Evolutionary conservation across 2,797 vertebrate genomes (phyloP).

Genomic region (Sphenopsis melanotis): DNA sequence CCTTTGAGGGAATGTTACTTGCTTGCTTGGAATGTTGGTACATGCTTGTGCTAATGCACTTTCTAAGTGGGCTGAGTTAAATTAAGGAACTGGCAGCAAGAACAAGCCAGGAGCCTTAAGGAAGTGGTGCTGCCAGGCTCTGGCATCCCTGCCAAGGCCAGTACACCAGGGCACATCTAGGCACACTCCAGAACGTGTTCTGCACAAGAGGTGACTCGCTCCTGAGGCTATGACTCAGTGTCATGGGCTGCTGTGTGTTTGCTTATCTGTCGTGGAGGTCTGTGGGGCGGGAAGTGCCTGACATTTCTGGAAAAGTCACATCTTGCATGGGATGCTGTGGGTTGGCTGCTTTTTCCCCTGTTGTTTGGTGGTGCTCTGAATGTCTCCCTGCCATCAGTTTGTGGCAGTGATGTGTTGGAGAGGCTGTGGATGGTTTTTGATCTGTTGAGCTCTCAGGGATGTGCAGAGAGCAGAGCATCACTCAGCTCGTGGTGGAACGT

Average conservation of each 20-base stretch:
- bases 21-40: neutral
- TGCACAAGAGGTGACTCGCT: neutral
- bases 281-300: accelerated
- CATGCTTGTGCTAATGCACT: conserved; percentile 28
- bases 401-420: neutral
- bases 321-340: neutral
- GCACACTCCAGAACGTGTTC: neutral
- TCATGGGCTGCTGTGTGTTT: neutral
- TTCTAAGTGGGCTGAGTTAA: conserved; percentile 13
- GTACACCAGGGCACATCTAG: neutral
- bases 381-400: neutral
- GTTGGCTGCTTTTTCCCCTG: accelerated
- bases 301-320: neutral
- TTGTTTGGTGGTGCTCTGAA: neutral
- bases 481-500: accelerated
- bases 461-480: neutral
- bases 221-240: neutral
- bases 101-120: conserved; percentile 17
- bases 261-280: neutral
- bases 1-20: neutral
- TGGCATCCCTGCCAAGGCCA: conserved; percentile 20
- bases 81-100: conserved; percentile 26
- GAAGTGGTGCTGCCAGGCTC: neutral
- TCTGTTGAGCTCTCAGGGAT: accelerated
- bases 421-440: neutral